These are phyloP conservation scores for Scelioninae gen. 1 DNA, from an alignment of 2,888 invertebrate species.

Conservation along the genomic window DNA sequence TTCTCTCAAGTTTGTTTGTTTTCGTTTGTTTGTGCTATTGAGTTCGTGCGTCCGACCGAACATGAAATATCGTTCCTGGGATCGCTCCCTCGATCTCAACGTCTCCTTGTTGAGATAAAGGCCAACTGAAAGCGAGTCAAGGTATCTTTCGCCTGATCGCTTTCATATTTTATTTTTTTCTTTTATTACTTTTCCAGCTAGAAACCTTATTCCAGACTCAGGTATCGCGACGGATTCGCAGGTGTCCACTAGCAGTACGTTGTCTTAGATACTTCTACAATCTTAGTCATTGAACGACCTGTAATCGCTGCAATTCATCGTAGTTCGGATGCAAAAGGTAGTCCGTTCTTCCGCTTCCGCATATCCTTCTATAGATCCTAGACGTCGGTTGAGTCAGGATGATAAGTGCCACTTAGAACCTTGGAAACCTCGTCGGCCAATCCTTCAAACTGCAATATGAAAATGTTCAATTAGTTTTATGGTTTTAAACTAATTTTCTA, in stretches of 20 bases:
- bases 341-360: slow-evolving; percentile 34
- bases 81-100: slow-evolving; percentile 43
- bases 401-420: slow-evolving; percentile 49
- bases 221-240: slow-evolving; percentile 16
- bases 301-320: slow-evolving; percentile 34
- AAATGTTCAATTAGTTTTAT: no score
- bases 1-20: slow-evolving; percentile 27
- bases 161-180: slow-evolving; percentile 15
- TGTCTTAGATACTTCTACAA: slow-evolving; percentile 10
- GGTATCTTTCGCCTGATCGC: slow-evolving; percentile 16
- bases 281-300: slow-evolving; percentile 27
- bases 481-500: no score
- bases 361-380: slow-evolving; percentile 35
- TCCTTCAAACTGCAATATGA: slow-evolving; percentile 59
- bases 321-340: slow-evolving; percentile 46
- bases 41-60: slow-evolving; percentile 61
- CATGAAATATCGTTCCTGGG: slow-evolving; percentile 54
- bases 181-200: slow-evolving; percentile 6
- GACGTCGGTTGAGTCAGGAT: slow-evolving; percentile 51
- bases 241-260: slow-evolving; percentile 17
- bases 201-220: slow-evolving; percentile 26
- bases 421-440: slow-evolving; percentile 51
- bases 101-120: slow-evolving; percentile 43
- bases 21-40: slow-evolving; percentile 57
- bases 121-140: slow-evolving; percentile 46